Evolutionary conservation across 2,888 invertebrate genomes (phyloP), one percentile per base, ranked within the genome.

Genomic region (Apantesis nais): DNA sequence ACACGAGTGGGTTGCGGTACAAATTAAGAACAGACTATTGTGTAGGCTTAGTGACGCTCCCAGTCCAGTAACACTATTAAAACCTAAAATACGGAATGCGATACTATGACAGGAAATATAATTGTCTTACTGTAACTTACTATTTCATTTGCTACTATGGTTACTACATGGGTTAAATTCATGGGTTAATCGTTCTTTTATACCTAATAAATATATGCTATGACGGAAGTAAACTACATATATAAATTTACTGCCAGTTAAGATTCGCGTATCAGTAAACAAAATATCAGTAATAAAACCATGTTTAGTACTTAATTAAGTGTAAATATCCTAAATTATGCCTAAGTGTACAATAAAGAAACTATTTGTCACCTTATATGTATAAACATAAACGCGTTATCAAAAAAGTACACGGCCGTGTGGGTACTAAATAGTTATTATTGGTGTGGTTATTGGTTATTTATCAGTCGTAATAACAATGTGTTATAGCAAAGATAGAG

Each of bases 11-110:
- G 58, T 58, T 29, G 16, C 29, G 29, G 48, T 52, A 52, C 22
- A 52, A 52, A 52, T 52, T 52, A 52, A 52, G 48, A n/a, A 52
- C n/a, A n/a, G n/a, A n/a, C 19, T n/a, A n/a, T n/a, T 52, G n/a
- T 19, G 48, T 52, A n/a, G 48, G 22, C 48, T 52, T 48, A 9
- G 48, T 22, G 48, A 48, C 48, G 48, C 22, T 48, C 22, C 4
- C 48, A n/a, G 48, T n/a, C 48, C 19, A 52, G 7, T 34, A 34
- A 48, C 4, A 8, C 48, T 44, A 1, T 39, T 19, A 44, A 44
- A 52, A 52, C 8, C 22, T 22, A 48, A 4, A 1, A 52, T 52
- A 52, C 11, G 52, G 52, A n/a, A 52, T 52, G n/a, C 52, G n/a
- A 52, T 12, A 52, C 5, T 48, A 9, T 9, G 22, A 8, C 22